phyloP scores from a whole-genome alignment of 2,113 vertebrate genomes.

The Machaerirhynchus nigripectus region DNA sequence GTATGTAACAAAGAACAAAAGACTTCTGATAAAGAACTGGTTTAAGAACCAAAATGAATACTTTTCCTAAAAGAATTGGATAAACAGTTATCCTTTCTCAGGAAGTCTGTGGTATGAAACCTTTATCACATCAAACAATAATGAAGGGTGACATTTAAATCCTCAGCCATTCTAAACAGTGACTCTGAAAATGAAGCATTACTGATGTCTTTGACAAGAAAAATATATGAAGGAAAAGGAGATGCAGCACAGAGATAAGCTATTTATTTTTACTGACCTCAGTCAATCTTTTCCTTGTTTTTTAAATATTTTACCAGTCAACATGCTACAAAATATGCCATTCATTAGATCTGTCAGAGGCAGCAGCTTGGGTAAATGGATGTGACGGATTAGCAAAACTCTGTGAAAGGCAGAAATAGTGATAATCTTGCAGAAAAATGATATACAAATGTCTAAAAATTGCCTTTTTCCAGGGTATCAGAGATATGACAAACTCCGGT shows the following conservation, averaged over 20 bases:
- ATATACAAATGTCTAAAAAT: not conserved
- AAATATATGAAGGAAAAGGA: slow-evolving; percentile 18
- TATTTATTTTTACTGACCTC: slow-evolving; percentile 54
- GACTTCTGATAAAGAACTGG: slow-evolving; percentile 1
- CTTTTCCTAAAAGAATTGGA: not conserved
- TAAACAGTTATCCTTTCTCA: slow-evolving; percentile 21
- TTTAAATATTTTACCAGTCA: slow-evolving; percentile 36
- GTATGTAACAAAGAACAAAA: not conserved
- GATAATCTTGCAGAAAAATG: not conserved
- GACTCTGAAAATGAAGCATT: slow-evolving; percentile 44
- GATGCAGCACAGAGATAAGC: not conserved
- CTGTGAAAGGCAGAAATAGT: not conserved
- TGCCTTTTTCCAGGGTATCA: not conserved
- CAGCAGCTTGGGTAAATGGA: slow-evolving; percentile 7
- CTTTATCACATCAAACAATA: slow-evolving; percentile 30
- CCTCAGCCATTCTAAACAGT: slow-evolving; percentile 35
- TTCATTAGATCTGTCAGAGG: slow-evolving; percentile 42
- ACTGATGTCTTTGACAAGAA: slow-evolving; percentile 40
- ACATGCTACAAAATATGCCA: not conserved
- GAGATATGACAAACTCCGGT: not conserved
- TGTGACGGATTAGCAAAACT: not conserved
- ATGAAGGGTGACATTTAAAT: slow-evolving; percentile 47
- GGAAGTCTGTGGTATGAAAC: slow-evolving; percentile 15
- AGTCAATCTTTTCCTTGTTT: not conserved
- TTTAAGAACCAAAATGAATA: slow-evolving; percentile 48